Conservation (phyloP, 53 echinoderm and acorn worm genomes). For the Apostichopus leukothele region DNA sequence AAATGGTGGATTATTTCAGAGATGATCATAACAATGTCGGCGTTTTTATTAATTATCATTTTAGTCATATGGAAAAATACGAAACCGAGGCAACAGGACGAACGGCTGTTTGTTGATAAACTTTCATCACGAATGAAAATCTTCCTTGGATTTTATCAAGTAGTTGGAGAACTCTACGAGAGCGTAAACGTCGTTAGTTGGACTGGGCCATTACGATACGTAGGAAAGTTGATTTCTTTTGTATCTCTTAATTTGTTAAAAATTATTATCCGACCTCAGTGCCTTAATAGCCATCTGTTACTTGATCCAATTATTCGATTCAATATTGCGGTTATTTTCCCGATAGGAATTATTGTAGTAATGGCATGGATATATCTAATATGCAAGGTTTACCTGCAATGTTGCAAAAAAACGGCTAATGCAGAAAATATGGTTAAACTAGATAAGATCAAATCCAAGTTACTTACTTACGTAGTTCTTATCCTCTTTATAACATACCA, state of each 20-base stretch:
- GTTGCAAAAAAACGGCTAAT: neutral
- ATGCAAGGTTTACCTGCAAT: neutral
- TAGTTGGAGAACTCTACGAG: conserved; percentile 7
- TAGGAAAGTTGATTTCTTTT: neutral
- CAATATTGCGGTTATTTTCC: neutral
- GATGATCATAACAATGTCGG: neutral
- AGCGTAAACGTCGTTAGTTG: neutral
- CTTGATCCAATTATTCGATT: neutral
- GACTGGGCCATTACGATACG: neutral
- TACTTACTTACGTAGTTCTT: conserved; percentile 10
- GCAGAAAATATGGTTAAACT: neutral
- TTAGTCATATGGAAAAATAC: neutral
- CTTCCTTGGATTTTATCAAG: conserved; percentile 25
- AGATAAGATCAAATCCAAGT: neutral
- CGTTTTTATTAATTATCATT: neutral
- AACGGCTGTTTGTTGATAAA: neutral
- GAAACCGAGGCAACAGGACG: neutral
- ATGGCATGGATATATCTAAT: neutral
- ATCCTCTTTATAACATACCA: conserved; percentile 60
- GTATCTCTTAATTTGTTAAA: neutral
- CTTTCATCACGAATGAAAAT: conserved; percentile 27
- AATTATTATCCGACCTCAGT: neutral
- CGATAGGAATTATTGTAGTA: neutral
- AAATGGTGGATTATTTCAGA: neutral
- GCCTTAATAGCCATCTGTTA: neutral